A percentile compares a stretch with the other conserved stretches of the same genome.
Conservation (phyloP, 2,113 vertebrate species). For the Potamarius usumacintae region DNA sequence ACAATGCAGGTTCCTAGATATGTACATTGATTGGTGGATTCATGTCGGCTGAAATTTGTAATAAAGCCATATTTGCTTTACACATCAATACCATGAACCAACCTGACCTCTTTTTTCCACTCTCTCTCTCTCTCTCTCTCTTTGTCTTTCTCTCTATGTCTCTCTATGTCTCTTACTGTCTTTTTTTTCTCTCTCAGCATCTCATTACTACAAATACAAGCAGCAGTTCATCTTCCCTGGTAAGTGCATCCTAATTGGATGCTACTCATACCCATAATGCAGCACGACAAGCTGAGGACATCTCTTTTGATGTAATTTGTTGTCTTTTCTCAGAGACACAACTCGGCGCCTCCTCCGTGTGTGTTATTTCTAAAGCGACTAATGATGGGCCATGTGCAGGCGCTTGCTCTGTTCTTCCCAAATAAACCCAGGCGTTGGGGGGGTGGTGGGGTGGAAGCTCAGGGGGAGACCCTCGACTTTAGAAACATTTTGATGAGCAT, state of each 20-base stretch:
- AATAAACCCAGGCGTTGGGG: slow-evolving; percentile 22
- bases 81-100: not conserved
- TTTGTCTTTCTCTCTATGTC: slow-evolving; percentile 39
- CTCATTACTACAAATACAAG: slow-evolving; percentile 98
- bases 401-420: slow-evolving; percentile 9
- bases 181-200: slow-evolving; percentile 75
- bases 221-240: slow-evolving; percentile 99
- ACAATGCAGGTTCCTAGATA: not conserved
- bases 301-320: slow-evolving; percentile 64
- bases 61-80: not conserved
- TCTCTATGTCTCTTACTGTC: slow-evolving; percentile 1
- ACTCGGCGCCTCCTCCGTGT: slow-evolving; percentile 44
- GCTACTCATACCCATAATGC: slow-evolving; percentile 61
- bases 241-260: slow-evolving; percentile 66
- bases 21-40: not conserved
- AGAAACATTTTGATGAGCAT: slow-evolving; percentile 20
- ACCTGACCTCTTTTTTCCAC: slow-evolving; percentile 19
- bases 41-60: not conserved
- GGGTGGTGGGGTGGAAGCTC: not conserved
- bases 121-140: not conserved
- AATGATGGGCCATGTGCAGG: slow-evolving; percentile 46
- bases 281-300: slow-evolving; percentile 40
- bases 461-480: slow-evolving; percentile 19
- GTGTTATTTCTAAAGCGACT: slow-evolving; percentile 26
- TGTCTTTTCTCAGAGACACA: slow-evolving; percentile 46